Evolutionary conservation across 2,113 vertebrate genomes (phyloP), one percentile per base, ranked within the genome.

Genomic region (Isurus oxyrinchus): DNA sequence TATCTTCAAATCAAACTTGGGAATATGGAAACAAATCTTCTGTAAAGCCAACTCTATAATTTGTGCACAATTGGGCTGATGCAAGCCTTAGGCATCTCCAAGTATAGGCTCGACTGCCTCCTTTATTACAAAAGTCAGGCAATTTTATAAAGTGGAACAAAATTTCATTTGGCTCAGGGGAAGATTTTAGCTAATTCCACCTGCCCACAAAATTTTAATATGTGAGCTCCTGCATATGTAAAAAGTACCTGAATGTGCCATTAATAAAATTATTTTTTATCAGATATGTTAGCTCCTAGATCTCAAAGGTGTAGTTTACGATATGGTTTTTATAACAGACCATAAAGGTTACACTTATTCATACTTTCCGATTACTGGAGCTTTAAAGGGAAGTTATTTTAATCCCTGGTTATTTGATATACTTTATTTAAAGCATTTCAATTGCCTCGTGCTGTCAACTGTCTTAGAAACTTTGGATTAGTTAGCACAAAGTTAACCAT

Each of bases 1-100:
- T 95, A 95, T 72, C 66, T 72, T 95, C 66, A 69, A 72, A 95
- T 95, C 40, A 95, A 72, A 95, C 23, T 95, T 95, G 23, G 21
- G 67, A 55, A 72, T 49, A 53, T 16, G 27, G 67, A 72, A 55
- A 55, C n/a, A 95, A 95, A 53, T 72, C 27, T 31, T 91, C 11
- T 61, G 27, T 35, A 91, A 91, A 59, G 31, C 44, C 66, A 72
- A 72, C 25, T 53, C 27, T 76, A 55, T 53, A 53, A 67, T 69
- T 95, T 72, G 31, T 49, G 94, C 69, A 72, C 10, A 55, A 95
- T 35, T 53, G 67, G 67, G 67, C 44, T 53, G 49, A 72, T 72
- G 49, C 25, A 55, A 35, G 66, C 94, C 94, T 31, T 55, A 25
- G 44, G 66, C 67, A 35, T 31, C 23, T 72, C 49, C 6, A 72